Percentiles rank a stretch among this genome's conserved stretches.
Conservation (phyloP, 2,113 vertebrate species). For the Lepus americanus region DNA sequence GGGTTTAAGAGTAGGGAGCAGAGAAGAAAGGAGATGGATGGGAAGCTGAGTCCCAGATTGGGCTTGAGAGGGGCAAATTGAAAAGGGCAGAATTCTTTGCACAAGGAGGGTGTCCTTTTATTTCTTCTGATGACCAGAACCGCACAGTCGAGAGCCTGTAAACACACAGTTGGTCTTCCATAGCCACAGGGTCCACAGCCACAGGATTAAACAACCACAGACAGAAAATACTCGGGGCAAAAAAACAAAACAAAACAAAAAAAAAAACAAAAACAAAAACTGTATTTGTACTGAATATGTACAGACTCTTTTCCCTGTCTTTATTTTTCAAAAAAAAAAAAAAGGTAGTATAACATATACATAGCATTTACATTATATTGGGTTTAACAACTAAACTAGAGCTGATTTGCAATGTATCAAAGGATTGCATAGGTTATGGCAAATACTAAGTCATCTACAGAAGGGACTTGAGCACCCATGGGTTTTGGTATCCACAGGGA, state of each 20-base stretch:
- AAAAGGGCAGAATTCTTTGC: not conserved
- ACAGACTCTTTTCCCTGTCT: not conserved
- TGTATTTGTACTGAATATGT: not conserved
- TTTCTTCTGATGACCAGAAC: not conserved
- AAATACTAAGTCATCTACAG: not conserved
- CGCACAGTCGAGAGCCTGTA: not conserved
- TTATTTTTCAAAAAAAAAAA: not conserved
- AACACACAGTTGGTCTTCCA: not conserved
- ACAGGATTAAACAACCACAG: not conserved
- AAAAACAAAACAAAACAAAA: too few relatives aligned
- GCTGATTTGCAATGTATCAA: not conserved
- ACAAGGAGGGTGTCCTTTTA: not conserved
- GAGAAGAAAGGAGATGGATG: not conserved
- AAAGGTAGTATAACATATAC: not conserved
- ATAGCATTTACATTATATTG: not conserved
- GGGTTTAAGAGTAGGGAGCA: not conserved
- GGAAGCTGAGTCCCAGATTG: not conserved
- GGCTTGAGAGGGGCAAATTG: not conserved
- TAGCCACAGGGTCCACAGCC: not conserved
- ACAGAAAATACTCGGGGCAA: not conserved
- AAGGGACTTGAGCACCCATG: not conserved
- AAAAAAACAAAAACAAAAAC: not conserved
- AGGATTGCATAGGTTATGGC: not conserved
- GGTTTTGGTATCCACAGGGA: not conserved
- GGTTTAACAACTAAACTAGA: not conserved